Evolutionary conservation across 2,113 vertebrate species (phyloP).

Genomic region (Apodemus sylvaticus): DNA sequence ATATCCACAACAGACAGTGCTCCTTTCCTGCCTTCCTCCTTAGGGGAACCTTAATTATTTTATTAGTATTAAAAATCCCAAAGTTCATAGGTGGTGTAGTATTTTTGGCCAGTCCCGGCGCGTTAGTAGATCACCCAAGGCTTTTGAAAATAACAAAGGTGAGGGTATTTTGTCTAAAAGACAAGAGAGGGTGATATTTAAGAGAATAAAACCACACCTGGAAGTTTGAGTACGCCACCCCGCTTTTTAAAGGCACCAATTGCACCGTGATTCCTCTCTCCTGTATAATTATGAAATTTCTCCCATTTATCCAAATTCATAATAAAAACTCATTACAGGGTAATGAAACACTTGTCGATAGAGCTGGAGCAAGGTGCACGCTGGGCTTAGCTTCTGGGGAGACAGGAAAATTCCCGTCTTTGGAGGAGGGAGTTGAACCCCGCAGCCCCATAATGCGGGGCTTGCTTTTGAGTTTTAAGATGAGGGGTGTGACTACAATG

Average conservation of each 20-base stretch:
- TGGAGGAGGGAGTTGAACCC: not conserved
- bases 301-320: not conserved
- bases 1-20: slow-evolving; percentile 6
- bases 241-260: not conserved
- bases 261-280: not conserved
- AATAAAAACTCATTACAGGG: slow-evolving; percentile 3
- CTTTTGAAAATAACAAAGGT: not conserved
- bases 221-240: not conserved
- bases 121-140: not conserved
- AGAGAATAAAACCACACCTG: not conserved
- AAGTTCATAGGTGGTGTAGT: not conserved
- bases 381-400: not conserved
- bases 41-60: not conserved
- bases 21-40: not conserved
- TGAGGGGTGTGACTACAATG: not conserved
- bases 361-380: not conserved
- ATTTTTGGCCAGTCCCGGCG: not conserved
- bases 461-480: not conserved
- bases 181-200: not conserved
- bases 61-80: not conserved
- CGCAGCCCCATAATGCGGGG: not conserved
- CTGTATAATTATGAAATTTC: not conserved
- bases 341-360: slow-evolving; percentile 50
- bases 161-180: not conserved
- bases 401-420: not conserved